Evolutionary conservation across 2,888 invertebrate species (phyloP).

Genomic region (Temnothorax rugatulus): DNA sequence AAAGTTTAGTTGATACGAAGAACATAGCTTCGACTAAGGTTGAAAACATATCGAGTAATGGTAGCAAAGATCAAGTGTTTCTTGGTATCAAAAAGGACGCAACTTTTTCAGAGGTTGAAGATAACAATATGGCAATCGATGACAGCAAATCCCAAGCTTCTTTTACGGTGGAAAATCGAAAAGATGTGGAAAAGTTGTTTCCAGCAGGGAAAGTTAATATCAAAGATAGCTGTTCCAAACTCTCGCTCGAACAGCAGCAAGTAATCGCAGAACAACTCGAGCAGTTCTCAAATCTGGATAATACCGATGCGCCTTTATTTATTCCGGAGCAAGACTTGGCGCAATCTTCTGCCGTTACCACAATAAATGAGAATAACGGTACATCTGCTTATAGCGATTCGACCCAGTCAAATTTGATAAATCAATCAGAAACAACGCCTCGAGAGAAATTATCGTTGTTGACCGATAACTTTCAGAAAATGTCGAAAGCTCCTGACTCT

Average conservation of each 20-base stretch:
- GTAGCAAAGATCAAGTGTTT: background rate
- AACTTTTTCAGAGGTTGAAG: background rate
- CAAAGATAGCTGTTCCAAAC: constrained; percentile 68
- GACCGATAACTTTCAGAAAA: constrained; percentile 1
- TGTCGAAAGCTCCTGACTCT: background rate
- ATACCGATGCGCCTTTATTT: constrained; percentile 78
- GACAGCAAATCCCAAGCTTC: background rate
- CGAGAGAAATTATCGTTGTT: background rate
- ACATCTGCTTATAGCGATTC: background rate
- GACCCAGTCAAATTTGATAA: background rate
- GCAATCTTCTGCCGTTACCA: background rate
- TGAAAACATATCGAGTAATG: background rate
- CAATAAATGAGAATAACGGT: background rate
- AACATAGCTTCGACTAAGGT: background rate
- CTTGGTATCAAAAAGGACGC: background rate
- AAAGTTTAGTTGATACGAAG: constrained; percentile 28
- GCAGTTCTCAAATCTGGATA: constrained; percentile 83
- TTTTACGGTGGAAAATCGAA: background rate
- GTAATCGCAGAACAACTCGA: constrained; percentile 82
- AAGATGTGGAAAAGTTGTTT: background rate
- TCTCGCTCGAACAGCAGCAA: constrained; percentile 81
- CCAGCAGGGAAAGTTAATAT: background rate
- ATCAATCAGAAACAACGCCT: background rate
- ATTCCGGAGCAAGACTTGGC: constrained; percentile 70
- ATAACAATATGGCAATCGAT: background rate